Base-by-base conservation (phyloP, 2,113 vertebrate species). In the Recurvirostra avosetta region DNA sequence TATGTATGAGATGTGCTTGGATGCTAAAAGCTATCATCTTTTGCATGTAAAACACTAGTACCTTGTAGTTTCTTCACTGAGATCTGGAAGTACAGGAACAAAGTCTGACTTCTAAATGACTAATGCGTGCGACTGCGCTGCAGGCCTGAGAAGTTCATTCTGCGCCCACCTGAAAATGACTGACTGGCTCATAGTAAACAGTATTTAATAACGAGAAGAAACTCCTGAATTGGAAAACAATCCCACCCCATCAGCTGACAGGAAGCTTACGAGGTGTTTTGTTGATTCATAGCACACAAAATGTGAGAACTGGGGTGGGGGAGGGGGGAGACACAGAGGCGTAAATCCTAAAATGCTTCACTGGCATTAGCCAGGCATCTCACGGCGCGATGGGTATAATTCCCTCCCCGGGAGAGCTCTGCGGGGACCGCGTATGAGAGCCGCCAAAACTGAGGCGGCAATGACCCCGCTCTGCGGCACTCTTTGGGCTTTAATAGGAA, bases 401-500 rank as follows among this genome's bases (percentile, higher is more conserved):
- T 62, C 77, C 72, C 47, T 92, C 70, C 82, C 65, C 0, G 0
- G 53, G 92, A 91, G 84, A 14, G 8, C 88, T 89, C 94, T 53
- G 6, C 11, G 6, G 95, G 97, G 94, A 97, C 63, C 20, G 26
- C 8, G 21, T 36, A 62, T 2, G 13, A 96, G 93, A 95, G 89
- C 80, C 25, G 22, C 86, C 92, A 79, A 95, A 92, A 95, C 87
- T 74, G 96, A 92, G 71, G 87, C 8, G 4, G 90, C 94, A 88
- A 76, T 93, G 97, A 98, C 95, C 97, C 93, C 18, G 72, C 95
- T 97, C 97, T n/a, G 32, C 52, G 3, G 86, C 41, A 22, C 56
- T 96, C 96, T 87, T 96, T 90, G 5, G 30, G 91, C 97, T 98
- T 97, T 98, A 98, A 98, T 97, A 98, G 97, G 96, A 98, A 97